Percentiles rank a stretch among this genome's conserved stretches.
Evolutionary conservation across 2,113 vertebrate species (phyloP).

Genomic region (Fregetta grallaria): DNA sequence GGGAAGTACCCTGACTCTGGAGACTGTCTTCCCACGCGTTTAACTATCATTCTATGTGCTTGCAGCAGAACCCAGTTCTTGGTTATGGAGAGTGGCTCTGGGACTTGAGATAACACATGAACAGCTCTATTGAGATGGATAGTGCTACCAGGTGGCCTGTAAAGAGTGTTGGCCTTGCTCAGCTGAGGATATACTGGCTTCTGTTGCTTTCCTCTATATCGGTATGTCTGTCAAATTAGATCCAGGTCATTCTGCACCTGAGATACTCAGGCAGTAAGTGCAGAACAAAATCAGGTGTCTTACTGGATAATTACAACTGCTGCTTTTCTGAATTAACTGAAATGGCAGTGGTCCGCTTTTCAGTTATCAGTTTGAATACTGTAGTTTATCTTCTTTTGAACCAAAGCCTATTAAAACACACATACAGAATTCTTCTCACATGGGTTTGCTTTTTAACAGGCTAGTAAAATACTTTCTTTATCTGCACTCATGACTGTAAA

Average conservation of each 20-base stretch:
- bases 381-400: background rate
- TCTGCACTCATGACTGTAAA: background rate
- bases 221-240: background rate
- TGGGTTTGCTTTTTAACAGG: background rate
- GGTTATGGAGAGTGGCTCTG: background rate
- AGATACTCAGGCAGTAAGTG: background rate
- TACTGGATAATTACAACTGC: background rate
- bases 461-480: background rate
- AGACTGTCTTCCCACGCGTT: background rate
- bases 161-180: background rate
- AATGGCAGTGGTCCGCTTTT: background rate
- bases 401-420: background rate
- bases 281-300: background rate
- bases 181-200: background rate
- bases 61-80: background rate
- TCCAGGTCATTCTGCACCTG: background rate
- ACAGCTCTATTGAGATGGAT: background rate
- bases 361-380: background rate
- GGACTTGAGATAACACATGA: background rate
- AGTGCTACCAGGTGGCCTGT: background rate
- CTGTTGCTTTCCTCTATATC: background rate
- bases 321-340: background rate
- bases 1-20: background rate
- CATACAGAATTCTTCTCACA: background rate
- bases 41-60: background rate